Evolutionary conservation across 2,888 invertebrate genomes (phyloP), one percentile per base, ranked within the genome.

Genomic region (Hedya salicella): DNA sequence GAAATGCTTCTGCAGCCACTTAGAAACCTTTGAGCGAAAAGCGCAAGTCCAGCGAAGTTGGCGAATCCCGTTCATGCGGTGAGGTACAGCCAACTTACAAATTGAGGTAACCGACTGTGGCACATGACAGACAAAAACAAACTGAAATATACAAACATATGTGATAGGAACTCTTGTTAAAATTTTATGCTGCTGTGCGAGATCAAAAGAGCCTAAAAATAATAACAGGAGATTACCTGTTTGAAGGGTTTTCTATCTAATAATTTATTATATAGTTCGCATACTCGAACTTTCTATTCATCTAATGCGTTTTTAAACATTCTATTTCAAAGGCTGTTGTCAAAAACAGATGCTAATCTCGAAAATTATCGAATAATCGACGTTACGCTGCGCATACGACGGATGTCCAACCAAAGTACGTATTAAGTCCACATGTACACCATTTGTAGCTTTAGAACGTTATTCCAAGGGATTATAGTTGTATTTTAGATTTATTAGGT

Each of bases 281-380:
- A 36, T 25, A 19, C 25, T n/a, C 36, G 14, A n/a, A 40, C 42
- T 54, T 53, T 53, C 59, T 44, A 61, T 60, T 61, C 63, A 56
- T 61, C 67, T 69, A 70, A 69, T 70, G 70, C 62, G 54, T 70
- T 70, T 63, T 66, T 66, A 66, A 63, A 62, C 57, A 66, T 64
- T 60, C 68, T 77, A 79, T 78, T 83, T 78, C 73, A 73, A 82
- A 86, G 82, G 80, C 80, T 80, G 81, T 87, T 89, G 89, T 89
- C 89, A 88, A 90, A 90, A 88, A 78, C 75, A 72, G 86, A 89
- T 89, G 79, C 75, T 82, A 82, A 91, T 91, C 90, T 84, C 71
- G 79, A 73, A 89, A 91, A 91, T 91, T 91, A 91, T 91, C 91
- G 84, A 89, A 83, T 91, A 91, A 90, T 90, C 90, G 89, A 82